A percentile compares a stretch with the other conserved stretches of the same genome.
Evolutionary conservation across 2,888 invertebrate genomes (phyloP).

Genomic region (Hecatera dysodea): DNA sequence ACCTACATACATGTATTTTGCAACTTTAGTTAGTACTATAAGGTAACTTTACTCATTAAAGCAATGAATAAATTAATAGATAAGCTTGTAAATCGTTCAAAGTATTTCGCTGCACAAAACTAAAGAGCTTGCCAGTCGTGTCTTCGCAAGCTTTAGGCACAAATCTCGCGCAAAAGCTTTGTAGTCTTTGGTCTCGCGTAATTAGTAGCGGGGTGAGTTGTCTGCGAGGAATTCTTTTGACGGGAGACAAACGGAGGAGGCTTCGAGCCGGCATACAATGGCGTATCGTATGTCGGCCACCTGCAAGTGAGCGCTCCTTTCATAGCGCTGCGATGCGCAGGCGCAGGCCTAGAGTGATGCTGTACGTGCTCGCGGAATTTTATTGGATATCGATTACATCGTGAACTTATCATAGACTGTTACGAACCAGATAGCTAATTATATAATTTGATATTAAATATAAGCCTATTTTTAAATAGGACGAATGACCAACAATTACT

Average conservation of each 20-base stretch:
- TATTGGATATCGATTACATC: conserved; percentile 44
- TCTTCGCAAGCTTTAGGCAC: conserved; percentile 20
- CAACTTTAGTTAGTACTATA: too few species aligned
- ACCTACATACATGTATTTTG: too few species aligned
- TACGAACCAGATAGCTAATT: too few species aligned
- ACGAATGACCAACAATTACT: not conserved
- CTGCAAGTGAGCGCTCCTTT: conserved; percentile 85
- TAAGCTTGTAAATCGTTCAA: too few species aligned
- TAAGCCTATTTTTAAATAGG: not conserved
- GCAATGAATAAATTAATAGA: too few species aligned
- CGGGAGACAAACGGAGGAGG: conserved; percentile 85
- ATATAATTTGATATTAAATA: not conserved
- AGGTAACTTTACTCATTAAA: too few species aligned
- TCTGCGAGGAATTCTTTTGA: conserved; percentile 89
- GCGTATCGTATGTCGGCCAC: conserved; percentile 90
- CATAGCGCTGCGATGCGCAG: conserved; percentile 63
- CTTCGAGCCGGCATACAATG: conserved; percentile 82
- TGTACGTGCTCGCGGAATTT: conserved; percentile 49
- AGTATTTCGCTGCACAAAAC: too few species aligned
- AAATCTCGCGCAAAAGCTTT: conserved; percentile 3
- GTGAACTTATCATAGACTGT: too few species aligned
- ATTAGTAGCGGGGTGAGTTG: conserved; percentile 89
- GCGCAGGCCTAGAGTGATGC: conserved; percentile 58
- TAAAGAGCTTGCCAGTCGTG: too few species aligned
- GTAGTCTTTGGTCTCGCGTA: conserved; percentile 82